Evolutionary conservation across 2,888 invertebrate species (phyloP).

Genomic region (Tetrapedia diversipes): DNA sequence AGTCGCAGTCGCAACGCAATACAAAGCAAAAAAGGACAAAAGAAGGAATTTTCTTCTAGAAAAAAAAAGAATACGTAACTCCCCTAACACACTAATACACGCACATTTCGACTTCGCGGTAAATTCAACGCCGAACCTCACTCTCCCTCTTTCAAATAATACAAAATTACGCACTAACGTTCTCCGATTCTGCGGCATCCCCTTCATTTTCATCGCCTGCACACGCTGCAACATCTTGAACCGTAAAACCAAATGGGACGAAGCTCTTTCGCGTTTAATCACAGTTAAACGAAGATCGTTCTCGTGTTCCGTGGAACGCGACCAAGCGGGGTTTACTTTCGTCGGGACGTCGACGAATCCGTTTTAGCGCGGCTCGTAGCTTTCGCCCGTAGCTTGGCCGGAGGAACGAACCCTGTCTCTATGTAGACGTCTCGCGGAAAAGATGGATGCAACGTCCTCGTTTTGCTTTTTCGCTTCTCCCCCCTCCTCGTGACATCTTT

Average conservation of each 20-base stretch:
- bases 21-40: too few relatives aligned
- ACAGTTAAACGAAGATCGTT: constrained; percentile 20
- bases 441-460: constrained; percentile 47
- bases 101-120: too few relatives aligned
- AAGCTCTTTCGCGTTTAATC: constrained; percentile 25
- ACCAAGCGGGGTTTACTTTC: constrained; percentile 25
- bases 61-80: too few relatives aligned
- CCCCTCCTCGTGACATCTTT: constrained; percentile 45
- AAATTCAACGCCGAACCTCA: too few relatives aligned
- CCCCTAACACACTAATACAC: too few relatives aligned
- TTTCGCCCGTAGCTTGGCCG: constrained; percentile 15
- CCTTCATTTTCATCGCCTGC: too few relatives aligned
- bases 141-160: too few relatives aligned
- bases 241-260: neutral
- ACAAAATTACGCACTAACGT: too few relatives aligned
- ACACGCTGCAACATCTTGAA: neutral
- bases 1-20: too few relatives aligned
- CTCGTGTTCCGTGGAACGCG: neutral
- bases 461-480: constrained; percentile 23
- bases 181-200: too few relatives aligned
- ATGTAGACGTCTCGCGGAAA: constrained; percentile 41
- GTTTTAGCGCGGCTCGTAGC: constrained; percentile 30
- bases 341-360: constrained; percentile 16
- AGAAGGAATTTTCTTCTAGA: too few relatives aligned
- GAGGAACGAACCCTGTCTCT: constrained; percentile 1